phyloP scores from a whole-genome alignment of 2,888 invertebrate species.

The Phragmatobia fuliginosa region DNA sequence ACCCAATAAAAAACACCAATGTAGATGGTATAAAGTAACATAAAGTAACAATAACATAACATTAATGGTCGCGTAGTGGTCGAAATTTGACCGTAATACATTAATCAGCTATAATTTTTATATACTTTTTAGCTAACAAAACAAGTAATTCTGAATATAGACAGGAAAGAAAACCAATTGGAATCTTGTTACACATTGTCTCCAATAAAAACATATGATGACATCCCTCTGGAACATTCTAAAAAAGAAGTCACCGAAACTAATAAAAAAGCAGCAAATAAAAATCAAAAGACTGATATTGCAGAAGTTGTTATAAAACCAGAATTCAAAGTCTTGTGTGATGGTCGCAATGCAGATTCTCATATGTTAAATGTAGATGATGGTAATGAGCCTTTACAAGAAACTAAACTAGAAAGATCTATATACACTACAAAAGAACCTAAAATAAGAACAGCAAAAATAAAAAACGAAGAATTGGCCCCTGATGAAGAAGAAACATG shows the following conservation, averaged over 20 bases:
- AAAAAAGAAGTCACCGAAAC: slow-evolving; percentile 6
- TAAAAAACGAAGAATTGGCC: slow-evolving; percentile 1
- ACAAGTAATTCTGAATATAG: slow-evolving; percentile 37
- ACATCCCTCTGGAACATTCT: slow-evolving; percentile 9
- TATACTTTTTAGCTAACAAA: slow-evolving; percentile 41
- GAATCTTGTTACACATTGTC: slow-evolving; percentile 36
- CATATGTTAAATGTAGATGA: not conserved
- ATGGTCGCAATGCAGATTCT: slow-evolving; percentile 1
- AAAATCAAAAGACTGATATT: slow-evolving; percentile 23
- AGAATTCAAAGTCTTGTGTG: slow-evolving; percentile 25
- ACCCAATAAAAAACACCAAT: too few species aligned
- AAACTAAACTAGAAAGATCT: not conserved
- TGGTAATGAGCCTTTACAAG: not conserved
- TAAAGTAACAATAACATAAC: too few species aligned
- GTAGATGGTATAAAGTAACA: too few species aligned
- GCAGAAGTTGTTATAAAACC: slow-evolving; percentile 28
- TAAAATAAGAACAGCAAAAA: slow-evolving; percentile 14
- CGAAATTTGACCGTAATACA: too few species aligned
- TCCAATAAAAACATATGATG: slow-evolving; percentile 10
- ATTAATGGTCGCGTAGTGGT: too few species aligned
- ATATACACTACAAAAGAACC: not conserved
- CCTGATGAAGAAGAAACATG: slow-evolving; percentile 14
- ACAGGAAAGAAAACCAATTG: slow-evolving; percentile 48
- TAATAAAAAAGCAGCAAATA: slow-evolving; percentile 12
- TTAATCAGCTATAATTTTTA: not conserved